Base-by-base conservation (phyloP, 1,140 invertebrate species). In the Melipona quadrifasciata region DNA sequence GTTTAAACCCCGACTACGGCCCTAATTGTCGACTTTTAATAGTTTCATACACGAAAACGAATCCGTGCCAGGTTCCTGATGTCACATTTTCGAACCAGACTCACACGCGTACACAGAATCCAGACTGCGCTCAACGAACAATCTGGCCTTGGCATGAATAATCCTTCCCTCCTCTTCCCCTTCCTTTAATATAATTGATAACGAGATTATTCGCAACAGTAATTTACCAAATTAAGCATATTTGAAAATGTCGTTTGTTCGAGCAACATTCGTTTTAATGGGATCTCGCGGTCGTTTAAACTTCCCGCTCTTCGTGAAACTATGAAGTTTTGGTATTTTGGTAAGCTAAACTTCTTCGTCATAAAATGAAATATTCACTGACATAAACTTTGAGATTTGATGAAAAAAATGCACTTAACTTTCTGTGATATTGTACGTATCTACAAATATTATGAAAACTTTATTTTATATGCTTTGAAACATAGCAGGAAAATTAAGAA, bases 21-120 rank as follows among this genome's bases (percentile, higher is more conserved):
- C 73, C 64, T 67, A 79, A 86, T 86, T 80, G 84, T 85, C 72
- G 82, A 87, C 78, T 81, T 86, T 89, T 87, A 89, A 89, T 90
- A 89, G 89, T 75, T 87, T 86, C 47, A 77, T 84, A 86, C 89
- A 89, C 88, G 89, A 86, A 72, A 84, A 78, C 83, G 53, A 79
- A 31, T 47, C 64, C 72, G 88, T 90, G 80, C 80, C 86, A 87
- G 88, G 86, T 87, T 85, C 85, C 72, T 51, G 75, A 68, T 85
- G 83, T 89, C 86, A 73, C 87, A 75, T 80, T 71, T 31, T 34
- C 64, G 47, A 76, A 53, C 24, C 27, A 27, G 27, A 71, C 39
- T 65, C 58, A 70, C 19, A 81, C 68, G 73, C 68, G 87, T 78
- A 82, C 74, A 34, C 76, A 70, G 78, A 21, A 64, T 86, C 39